Conservation (phyloP, 2,797 vertebrate genomes). For the Acanthornis magna region DNA sequence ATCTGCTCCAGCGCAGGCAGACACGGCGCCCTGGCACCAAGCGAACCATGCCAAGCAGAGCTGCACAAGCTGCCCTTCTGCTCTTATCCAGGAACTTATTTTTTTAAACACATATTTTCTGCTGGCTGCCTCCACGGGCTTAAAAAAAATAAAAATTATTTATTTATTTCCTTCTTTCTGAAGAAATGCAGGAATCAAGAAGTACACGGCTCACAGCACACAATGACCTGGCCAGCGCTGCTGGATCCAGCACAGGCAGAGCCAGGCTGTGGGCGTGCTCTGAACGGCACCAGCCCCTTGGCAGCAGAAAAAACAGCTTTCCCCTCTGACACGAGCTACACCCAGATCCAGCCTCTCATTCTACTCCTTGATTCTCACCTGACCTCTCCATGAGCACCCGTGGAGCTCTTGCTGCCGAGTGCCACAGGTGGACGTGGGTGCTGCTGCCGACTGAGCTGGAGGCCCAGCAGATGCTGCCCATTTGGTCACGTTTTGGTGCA, state of each 20-base stretch:
- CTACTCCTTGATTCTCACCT: accelerated
- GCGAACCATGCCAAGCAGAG: neutral
- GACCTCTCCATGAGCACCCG: accelerated
- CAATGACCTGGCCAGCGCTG: neutral
- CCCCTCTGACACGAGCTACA: neutral
- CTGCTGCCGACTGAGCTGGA: accelerated
- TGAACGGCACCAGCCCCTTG: neutral
- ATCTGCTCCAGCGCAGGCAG: neutral
- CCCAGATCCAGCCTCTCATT: neutral
- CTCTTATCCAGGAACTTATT: neutral
- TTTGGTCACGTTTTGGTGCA: neutral
- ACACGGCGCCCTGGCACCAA: neutral
- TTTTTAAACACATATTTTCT: neutral
- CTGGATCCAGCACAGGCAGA: neutral
- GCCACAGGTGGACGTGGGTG: accelerated
- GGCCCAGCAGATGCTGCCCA: neutral
- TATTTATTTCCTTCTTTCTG: neutral
- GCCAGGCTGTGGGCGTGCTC: neutral
- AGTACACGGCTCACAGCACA: neutral
- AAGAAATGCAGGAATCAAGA: neutral
- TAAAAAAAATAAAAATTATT: neutral
- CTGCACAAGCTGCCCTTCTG: neutral
- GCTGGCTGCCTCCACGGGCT: neutral
- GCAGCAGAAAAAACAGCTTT: conserved; percentile 1
- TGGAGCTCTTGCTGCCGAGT: neutral